phyloP scores from a whole-genome alignment of 2,113 vertebrate species.

The Nothoprocta pentlandii region DNA sequence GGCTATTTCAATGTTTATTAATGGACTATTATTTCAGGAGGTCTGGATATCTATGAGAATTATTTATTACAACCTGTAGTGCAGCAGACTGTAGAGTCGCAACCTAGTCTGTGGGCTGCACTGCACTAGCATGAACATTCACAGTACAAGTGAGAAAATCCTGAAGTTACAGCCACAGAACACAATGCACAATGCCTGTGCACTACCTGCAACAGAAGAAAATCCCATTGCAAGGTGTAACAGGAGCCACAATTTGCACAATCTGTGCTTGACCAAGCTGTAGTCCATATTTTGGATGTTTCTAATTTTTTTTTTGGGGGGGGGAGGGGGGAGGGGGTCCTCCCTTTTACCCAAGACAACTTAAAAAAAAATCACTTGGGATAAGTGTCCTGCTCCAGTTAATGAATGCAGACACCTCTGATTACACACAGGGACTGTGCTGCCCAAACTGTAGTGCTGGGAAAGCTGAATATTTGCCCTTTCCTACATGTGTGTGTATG shows the following conservation, averaged over 20 bases:
- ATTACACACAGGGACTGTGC: background rate
- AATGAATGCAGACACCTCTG: background rate
- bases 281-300: background rate
- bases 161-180: fast-evolving
- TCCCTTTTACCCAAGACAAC: background rate
- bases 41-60: background rate
- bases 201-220: background rate
- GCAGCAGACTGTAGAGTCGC: background rate
- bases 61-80: background rate
- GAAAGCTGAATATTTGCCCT: background rate
- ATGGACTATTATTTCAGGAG: background rate
- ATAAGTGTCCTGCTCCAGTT: background rate
- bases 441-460: fast-evolving
- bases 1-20: background rate
- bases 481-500: background rate
- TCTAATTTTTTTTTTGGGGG: background rate
- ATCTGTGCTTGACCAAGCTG: background rate
- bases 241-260: background rate
- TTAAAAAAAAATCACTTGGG: background rate
- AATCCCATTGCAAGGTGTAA: background rate
- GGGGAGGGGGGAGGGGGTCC: no score
- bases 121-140: background rate
- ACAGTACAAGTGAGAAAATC: background rate
- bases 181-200: background rate
- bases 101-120: background rate